Conservation (phyloP, 2,888 invertebrate genomes). For the Temnothorax rugatulus region DNA sequence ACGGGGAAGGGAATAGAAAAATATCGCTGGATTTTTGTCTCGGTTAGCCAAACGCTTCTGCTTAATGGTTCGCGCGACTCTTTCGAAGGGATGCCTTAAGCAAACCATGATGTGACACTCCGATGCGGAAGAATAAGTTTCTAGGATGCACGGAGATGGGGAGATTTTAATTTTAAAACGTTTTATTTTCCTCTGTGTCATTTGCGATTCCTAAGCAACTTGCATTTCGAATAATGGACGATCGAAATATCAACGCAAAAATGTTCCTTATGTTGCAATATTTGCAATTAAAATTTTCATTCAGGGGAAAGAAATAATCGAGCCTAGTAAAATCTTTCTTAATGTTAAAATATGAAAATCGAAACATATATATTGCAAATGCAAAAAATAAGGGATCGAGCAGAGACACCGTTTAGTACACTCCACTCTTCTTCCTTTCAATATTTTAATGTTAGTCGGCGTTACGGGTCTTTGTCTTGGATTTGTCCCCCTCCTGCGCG, state of each 20-base stretch:
- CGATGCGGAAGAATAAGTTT: constrained; percentile 63
- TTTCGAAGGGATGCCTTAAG: constrained; percentile 56
- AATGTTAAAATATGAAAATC: neutral
- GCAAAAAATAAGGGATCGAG: constrained; percentile 20
- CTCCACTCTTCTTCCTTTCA: constrained; percentile 69
- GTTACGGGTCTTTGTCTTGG: constrained; percentile 82
- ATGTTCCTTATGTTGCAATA: neutral
- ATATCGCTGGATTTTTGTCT: constrained; percentile 85
- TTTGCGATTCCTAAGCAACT: neutral
- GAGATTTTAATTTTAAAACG: constrained; percentile 25
- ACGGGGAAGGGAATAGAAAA: constrained; percentile 75
- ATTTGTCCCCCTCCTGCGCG: constrained; percentile 62
- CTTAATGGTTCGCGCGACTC: constrained; percentile 84
- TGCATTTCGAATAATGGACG: neutral
- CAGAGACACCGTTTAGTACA: constrained; percentile 61
- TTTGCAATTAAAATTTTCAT: neutral
- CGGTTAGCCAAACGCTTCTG: constrained; percentile 85
- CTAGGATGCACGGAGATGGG: constrained; percentile 41
- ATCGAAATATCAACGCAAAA: neutral
- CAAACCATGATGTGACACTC: constrained; percentile 34
- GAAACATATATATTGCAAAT: neutral
- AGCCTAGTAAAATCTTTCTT: neutral
- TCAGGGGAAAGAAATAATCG: neutral
- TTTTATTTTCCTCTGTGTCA: constrained; percentile 11
- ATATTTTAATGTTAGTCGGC: constrained; percentile 81